These are phyloP conservation scores for Leptinotarsa tumamoca DNA, from an alignment of 2,888 invertebrate species.

Conservation along the genomic window DNA sequence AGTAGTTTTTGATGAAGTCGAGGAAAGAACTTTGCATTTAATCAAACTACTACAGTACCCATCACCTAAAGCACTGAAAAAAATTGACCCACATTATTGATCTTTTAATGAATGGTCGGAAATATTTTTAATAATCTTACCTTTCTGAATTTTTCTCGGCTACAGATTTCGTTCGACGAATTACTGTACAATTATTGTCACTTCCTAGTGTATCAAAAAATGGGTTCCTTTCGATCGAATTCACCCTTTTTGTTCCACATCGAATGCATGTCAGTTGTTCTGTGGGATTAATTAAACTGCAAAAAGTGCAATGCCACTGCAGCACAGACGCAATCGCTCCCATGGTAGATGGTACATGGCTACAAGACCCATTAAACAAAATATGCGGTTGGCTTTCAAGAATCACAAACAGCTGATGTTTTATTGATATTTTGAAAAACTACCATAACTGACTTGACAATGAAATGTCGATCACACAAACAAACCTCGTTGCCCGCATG, in stretches of 20 bases:
- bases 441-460: constrained; percentile 31
- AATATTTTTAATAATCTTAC: constrained; percentile 43
- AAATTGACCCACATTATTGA: constrained; percentile 54
- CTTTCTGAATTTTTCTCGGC: constrained; percentile 47
- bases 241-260: constrained; percentile 75
- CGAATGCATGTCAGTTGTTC: constrained; percentile 86
- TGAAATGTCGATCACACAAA: constrained; percentile 14
- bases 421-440: constrained; percentile 43
- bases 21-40: constrained; percentile 53
- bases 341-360: constrained; percentile 75
- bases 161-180: constrained; percentile 57
- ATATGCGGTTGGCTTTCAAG: constrained; percentile 44
- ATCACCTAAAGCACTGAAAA: constrained; percentile 48
- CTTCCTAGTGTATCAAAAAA: constrained; percentile 52
- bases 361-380: constrained; percentile 55
- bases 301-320: constrained; percentile 92
- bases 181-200: constrained; percentile 63
- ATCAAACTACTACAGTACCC: constrained; percentile 56
- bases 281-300: constrained; percentile 89
- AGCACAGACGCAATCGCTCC: constrained; percentile 94
- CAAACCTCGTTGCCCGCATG: not conserved
- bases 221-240: constrained; percentile 58
- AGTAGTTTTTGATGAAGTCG: constrained; percentile 39
- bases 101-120: constrained; percentile 49
- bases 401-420: constrained; percentile 55